These are phyloP conservation scores for Cerastis leucographa DNA, from an alignment of 2,888 invertebrate genomes.

Conservation along the genomic window DNA sequence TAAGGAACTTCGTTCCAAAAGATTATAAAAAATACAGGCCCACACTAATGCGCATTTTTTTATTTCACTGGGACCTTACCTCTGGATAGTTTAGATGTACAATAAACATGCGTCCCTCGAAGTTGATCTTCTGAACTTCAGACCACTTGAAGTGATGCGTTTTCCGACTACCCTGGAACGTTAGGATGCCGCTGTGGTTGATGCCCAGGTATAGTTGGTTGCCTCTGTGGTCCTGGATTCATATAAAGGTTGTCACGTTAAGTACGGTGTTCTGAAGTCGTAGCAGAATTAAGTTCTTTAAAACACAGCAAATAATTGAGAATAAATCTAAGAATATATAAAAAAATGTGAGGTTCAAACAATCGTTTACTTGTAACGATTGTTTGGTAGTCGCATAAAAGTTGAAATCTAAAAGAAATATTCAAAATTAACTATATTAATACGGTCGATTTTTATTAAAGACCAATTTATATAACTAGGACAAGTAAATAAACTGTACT, in stretches of 20 bases:
- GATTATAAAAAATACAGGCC: background rate
- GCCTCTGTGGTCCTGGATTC: slow-evolving; percentile 96
- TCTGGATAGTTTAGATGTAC: slow-evolving; percentile 98
- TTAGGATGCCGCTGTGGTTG: slow-evolving; percentile 98
- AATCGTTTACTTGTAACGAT: background rate
- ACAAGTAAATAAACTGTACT: background rate
- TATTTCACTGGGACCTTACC: slow-evolving; percentile 88
- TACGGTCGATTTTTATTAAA: background rate
- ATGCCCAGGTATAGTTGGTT: slow-evolving; percentile 98
- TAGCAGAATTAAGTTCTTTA: background rate
- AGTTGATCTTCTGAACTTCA: slow-evolving; percentile 98
- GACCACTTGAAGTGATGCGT: slow-evolving; percentile 99
- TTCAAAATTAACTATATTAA: background rate
- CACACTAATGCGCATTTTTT: background rate
- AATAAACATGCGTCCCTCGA: slow-evolving; percentile 99
- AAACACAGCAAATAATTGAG: background rate
- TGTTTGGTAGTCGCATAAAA: no score
- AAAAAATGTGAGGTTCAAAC: background rate
- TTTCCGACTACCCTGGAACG: slow-evolving; percentile 97
- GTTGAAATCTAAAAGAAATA: background rate
- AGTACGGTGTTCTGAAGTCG: background rate
- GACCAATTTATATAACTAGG: background rate
- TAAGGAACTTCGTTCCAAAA: no score
- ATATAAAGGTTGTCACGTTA: slow-evolving; percentile 16
- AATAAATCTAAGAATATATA: background rate